A percentile compares a stretch with the other conserved stretches of the same genome.
Conservation (phyloP, 2,113 vertebrate genomes). For the Thunnus maccoyii region DNA sequence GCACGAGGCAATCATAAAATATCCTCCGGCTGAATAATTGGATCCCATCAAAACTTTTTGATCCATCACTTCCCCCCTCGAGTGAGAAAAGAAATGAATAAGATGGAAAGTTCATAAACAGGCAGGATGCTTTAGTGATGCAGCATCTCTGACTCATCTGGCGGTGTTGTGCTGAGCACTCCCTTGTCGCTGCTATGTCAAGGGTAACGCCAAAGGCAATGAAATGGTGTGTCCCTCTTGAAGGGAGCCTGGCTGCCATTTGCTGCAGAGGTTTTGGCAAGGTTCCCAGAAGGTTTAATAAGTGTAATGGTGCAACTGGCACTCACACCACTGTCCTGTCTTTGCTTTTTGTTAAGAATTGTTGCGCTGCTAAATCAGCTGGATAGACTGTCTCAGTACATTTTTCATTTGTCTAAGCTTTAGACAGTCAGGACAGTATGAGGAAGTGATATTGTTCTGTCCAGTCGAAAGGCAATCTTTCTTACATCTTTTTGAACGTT, state of each 20-base stretch:
- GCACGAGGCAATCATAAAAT: slow-evolving; percentile 30
- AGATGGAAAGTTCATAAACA: slow-evolving; percentile 38
- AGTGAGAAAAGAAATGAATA: slow-evolving; percentile 12
- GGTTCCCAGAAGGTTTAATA: slow-evolving; percentile 75
- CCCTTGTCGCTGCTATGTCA: slow-evolving; percentile 51
- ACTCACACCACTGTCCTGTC: slow-evolving; percentile 35
- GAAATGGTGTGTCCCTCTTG: slow-evolving; percentile 37
- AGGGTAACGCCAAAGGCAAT: slow-evolving; percentile 70
- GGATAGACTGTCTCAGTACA: slow-evolving; percentile 26
- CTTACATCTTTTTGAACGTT: not conserved
- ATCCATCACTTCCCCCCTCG: not conserved
- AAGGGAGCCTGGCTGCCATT: slow-evolving; percentile 34
- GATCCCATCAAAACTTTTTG: slow-evolving; percentile 28
- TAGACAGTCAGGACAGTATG: not conserved
- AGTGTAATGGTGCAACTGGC: slow-evolving; percentile 78
- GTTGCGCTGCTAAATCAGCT: slow-evolving; percentile 54
- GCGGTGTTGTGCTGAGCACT: slow-evolving; percentile 38
- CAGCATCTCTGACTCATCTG: slow-evolving; percentile 63
- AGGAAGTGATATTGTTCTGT: not conserved
- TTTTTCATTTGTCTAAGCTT: slow-evolving; percentile 19
- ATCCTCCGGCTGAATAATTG: slow-evolving; percentile 49
- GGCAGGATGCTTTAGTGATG: not conserved
- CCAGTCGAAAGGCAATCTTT: not conserved
- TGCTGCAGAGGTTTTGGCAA: slow-evolving; percentile 68
- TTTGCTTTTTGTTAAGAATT: slow-evolving; percentile 69